Evolutionary conservation across 2,113 vertebrate species (phyloP), one percentile per base, ranked within the genome.

Genomic region (Isurus oxyrinchus): DNA sequence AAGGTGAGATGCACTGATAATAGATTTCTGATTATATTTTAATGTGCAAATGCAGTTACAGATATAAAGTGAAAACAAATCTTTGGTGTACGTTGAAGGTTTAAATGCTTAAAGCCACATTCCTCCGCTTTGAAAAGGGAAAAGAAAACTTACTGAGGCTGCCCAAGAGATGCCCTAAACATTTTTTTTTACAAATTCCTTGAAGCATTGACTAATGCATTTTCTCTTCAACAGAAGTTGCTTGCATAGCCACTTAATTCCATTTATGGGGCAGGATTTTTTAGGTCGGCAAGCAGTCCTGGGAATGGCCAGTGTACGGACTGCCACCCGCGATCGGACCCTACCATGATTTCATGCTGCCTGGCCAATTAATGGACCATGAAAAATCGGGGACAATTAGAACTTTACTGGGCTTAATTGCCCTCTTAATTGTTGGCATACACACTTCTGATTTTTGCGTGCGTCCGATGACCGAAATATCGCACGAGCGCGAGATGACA

Each of bases 21-120:
- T 95, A 69, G 66, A 95, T 95, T 55, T 53, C 44, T 95, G 94
- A 95, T 72, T 63, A 55, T 95, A 72, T 95, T 72, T 95, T 72
- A 72, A 72, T 55, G 25, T 72, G 49, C 66, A 69, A 72, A 53
- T 44, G 66, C 7, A 53, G 67, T 95, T 55, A 67, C 5, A 67
- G n/a, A 49, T 49, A 69, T 95, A 44, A 94, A 66, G 61, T 21
- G 91, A 94, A 61, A 66, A 25, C n/a, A 94, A 94, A 94, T 21
- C 61, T 10, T 94, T 66, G 13, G 91, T 66, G n/a, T 40, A 14
- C 23, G 61, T 44, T 94, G n/a, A 61, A 66, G n/a, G 16, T 66
- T 94, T 94, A 63, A 94, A 66, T 44, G 7, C 44, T 94, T 66
- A 94, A 94, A 40, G 59, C 59, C 63, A 66, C 61, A 66, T 21